Evolutionary conservation across 2,888 invertebrate species (phyloP).

Genomic region (Leistus spinibarbis): DNA sequence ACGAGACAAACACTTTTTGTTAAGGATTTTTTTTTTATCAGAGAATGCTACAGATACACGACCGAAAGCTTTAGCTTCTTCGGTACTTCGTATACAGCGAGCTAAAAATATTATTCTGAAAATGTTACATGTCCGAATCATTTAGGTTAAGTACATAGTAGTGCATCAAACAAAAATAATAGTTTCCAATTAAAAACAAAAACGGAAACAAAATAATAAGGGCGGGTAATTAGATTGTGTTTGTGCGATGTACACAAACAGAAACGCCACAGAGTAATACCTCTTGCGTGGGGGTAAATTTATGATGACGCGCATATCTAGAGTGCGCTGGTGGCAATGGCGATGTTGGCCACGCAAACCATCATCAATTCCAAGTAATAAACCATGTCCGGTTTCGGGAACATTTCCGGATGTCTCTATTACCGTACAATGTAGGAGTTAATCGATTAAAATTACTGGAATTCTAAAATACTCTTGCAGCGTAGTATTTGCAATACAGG

Average conservation of each 20-base stretch:
- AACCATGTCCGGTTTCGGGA: constrained; percentile 6
- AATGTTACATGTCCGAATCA: too few species aligned
- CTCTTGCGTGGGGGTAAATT: neutral
- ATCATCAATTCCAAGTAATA: constrained; percentile 8
- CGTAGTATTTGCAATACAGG: too few species aligned
- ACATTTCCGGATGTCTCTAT: neutral
- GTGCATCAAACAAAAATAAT: too few species aligned
- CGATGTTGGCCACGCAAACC: neutral
- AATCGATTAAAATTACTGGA: neutral
- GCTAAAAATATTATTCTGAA: too few species aligned
- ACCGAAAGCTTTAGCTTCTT: too few species aligned
- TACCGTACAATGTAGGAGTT: neutral
- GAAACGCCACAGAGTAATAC: neutral
- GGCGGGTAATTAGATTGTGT: neutral
- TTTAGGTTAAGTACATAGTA: too few species aligned
- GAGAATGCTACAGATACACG: too few species aligned
- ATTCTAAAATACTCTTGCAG: neutral
- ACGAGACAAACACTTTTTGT: too few species aligned
- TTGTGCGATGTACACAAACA: neutral
- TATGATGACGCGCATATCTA: neutral
- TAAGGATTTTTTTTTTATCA: too few species aligned
- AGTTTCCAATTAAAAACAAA: neutral
- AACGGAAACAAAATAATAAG: neutral
- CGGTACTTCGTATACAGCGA: too few species aligned
- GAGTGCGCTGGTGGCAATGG: neutral